Evolutionary conservation across 2,888 invertebrate species (phyloP), one percentile per base, ranked within the genome.

Genomic region (Papilio elwesi): DNA sequence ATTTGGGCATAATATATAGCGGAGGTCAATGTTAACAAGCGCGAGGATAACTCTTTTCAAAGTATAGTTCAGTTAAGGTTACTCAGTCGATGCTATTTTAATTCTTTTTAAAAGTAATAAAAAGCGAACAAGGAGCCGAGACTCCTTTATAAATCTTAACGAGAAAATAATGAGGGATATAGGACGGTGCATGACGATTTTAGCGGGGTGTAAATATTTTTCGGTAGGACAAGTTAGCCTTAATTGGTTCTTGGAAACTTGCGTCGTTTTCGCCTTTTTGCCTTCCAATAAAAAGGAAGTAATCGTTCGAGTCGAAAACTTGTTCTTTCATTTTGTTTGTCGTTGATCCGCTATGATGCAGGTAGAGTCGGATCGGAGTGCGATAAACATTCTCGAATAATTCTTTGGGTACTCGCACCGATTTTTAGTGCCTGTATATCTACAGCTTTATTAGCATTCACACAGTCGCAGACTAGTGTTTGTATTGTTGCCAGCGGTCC

Each of bases 131-230:
- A 51, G 38, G 26, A 26, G 4, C 49, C 59, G 36, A 51, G 73
- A 75, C 74, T 75, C 57, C 74, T 75, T 76, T 83, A 87, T 84
- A 86, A 86, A 85, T 86, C 82, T 84, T 87, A 86, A 87, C 82
- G 87, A 87, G 83, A 81, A 84, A 83, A 87, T 89, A 90, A 90
- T 86, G 85, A 87, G 85, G 76, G 76, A 77, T 80, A 79, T 72
- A 78, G 71, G 71, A 59, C 79, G 81, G 81, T 79, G 79, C 79
- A 80, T 76, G 78, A 80, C 78, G 80, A 81, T 83, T 81, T 84
- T 78, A 82, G 80, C 78, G 76, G 74, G 77, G 76, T 75, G 77
- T 74, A 78, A 77, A 82, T 80, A 80, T 80, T 81, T 82, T 76
- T 81, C 74, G 76, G 74, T 74, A 77, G 77, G 79, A 83, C 81